Conservation (phyloP, 2,113 vertebrate species). For the Sus scrofa region DNA sequence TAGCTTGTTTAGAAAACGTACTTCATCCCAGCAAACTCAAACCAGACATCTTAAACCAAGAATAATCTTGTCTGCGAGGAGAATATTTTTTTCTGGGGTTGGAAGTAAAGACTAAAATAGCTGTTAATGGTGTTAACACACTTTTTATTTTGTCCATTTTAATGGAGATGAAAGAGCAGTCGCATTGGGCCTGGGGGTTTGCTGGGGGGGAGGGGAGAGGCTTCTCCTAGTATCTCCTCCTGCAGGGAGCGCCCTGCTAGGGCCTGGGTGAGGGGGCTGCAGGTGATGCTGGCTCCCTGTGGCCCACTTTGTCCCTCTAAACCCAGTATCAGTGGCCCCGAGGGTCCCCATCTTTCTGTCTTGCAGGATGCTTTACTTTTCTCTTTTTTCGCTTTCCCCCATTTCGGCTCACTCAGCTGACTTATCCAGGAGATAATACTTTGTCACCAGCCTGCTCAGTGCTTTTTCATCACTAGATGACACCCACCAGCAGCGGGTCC, state of each 20-base stretch:
- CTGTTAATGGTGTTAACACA: constrained; percentile 60
- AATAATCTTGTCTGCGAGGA: constrained; percentile 57
- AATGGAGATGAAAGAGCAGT: neutral
- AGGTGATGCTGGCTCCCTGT: neutral
- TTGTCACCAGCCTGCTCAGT: neutral
- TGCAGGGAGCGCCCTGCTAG: neutral
- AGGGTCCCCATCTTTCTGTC: neutral
- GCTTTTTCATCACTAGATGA: neutral
- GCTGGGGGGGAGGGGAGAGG: neutral
- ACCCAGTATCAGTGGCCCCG: accelerated
- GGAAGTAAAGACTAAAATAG: constrained; percentile 48
- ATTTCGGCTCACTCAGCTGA: neutral
- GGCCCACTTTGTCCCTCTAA: neutral
- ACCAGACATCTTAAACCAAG: constrained; percentile 38
- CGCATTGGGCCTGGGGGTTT: neutral
- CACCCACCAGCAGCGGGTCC: neutral
- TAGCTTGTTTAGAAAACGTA: constrained; percentile 72
- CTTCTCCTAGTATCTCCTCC: too few relatives aligned
- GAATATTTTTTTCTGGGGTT: constrained; percentile 66
- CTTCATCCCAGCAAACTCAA: constrained; percentile 50
- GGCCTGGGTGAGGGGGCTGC: neutral
- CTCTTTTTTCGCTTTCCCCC: neutral
- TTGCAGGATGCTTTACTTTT: neutral
- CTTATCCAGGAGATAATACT: neutral
- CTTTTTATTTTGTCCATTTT: constrained; percentile 42